Evolutionary conservation across 2,113 vertebrate genomes (phyloP).

Genomic region (Mesitornis unicolor): DNA sequence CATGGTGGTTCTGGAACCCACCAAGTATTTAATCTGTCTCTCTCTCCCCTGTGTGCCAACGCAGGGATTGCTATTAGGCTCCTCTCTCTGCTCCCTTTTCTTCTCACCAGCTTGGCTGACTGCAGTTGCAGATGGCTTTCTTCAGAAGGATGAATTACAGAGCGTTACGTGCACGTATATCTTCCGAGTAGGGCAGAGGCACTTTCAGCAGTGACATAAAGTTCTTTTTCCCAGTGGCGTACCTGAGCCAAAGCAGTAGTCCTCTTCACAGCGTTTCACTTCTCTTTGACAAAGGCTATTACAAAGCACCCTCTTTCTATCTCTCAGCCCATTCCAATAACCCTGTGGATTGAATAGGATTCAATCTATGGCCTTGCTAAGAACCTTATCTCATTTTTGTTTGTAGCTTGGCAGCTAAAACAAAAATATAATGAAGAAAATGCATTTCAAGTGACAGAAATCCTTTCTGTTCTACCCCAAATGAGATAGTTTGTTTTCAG

Average conservation of each 20-base stretch:
- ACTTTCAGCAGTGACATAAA: neutral
- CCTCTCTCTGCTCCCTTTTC: neutral
- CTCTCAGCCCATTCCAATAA: neutral
- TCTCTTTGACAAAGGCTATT: neutral
- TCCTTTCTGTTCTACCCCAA: neutral
- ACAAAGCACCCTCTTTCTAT: neutral
- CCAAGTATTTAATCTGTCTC: neutral
- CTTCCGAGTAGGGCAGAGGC: neutral
- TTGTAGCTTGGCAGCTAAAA: neutral
- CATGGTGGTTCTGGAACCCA: neutral
- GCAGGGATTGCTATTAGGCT: neutral
- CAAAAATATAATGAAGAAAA: neutral
- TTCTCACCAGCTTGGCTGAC: neutral
- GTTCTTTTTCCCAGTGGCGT: neutral
- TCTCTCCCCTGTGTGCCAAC: neutral
- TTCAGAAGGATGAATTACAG: neutral
- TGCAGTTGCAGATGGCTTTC: neutral
- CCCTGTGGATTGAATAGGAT: neutral
- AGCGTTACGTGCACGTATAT: neutral
- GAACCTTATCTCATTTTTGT: neutral
- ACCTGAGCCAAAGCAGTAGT: neutral
- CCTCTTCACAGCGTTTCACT: neutral
- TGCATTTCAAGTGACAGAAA: neutral
- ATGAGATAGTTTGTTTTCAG: neutral
- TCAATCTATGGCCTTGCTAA: neutral